Percentiles rank a stretch among this genome's conserved stretches.
Conservation (phyloP, 1,140 invertebrate species). For the Acyrthosiphon pisum region DNA sequence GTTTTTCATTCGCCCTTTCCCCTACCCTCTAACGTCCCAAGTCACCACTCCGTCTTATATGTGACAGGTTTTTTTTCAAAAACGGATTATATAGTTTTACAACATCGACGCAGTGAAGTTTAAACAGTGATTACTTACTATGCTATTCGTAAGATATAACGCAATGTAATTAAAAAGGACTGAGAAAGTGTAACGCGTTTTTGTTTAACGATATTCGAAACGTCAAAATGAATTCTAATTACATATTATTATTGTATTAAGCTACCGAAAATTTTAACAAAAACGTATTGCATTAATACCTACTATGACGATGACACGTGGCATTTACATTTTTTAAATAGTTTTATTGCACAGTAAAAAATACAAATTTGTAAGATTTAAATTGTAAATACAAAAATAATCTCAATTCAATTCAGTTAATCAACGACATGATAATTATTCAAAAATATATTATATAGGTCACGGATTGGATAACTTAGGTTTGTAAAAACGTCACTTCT, state of each 20-base stretch:
- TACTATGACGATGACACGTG: not conserved
- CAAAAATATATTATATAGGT: not conserved
- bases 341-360: not conserved
- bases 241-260: not conserved
- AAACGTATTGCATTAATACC: not conserved
- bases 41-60: not conserved
- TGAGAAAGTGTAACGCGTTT: not conserved
- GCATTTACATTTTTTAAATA: not conserved
- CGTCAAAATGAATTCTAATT: not conserved
- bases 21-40: not conserved
- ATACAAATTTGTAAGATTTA: not conserved
- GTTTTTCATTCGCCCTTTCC: not conserved
- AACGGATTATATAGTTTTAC: constrained; percentile 47
- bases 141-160: not conserved
- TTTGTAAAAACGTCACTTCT: not conserved
- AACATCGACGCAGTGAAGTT: not conserved
- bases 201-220: not conserved
- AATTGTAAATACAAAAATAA: not conserved
- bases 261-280: not conserved
- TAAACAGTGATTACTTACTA: not conserved
- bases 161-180: not conserved
- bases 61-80: not conserved
- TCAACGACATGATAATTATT: not conserved
- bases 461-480: not conserved
- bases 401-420: not conserved